Evolutionary conservation across 2,888 invertebrate species (phyloP).

Genomic region (Apamea crenata): DNA sequence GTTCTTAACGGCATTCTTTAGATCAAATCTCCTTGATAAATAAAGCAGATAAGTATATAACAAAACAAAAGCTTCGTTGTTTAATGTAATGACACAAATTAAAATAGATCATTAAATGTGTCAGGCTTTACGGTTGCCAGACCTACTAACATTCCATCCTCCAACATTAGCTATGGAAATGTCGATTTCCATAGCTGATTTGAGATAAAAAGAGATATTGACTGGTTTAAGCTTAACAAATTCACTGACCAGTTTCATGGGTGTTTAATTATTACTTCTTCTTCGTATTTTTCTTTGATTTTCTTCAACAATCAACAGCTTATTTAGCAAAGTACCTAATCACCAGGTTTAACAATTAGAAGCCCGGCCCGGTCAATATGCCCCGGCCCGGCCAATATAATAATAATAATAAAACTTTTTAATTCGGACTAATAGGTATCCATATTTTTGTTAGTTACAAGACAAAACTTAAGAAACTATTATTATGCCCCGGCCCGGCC

Average conservation of each 20-base stretch:
- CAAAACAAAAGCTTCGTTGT: background rate
- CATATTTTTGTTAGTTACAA: too few species aligned
- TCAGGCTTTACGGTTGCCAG: background rate
- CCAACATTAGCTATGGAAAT: background rate
- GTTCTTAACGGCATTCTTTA: slow-evolving; percentile 24
- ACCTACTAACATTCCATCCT: background rate
- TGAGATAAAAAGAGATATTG: background rate
- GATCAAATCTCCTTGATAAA: slow-evolving; percentile 9
- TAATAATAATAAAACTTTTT: too few species aligned
- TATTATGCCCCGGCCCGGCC: too few species aligned
- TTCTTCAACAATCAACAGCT: background rate
- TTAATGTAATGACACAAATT: background rate
- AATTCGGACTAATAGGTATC: too few species aligned
- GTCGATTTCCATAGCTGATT: too few species aligned
- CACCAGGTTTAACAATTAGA: background rate
- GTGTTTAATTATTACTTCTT: too few species aligned
- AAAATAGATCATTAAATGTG: background rate
- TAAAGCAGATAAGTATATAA: background rate
- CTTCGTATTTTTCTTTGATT: too few species aligned
- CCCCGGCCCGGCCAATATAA: too few species aligned
- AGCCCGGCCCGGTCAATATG: too few species aligned
- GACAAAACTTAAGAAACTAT: too few species aligned
- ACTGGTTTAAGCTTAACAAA: too few species aligned
- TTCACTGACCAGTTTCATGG: background rate
- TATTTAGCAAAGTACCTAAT: background rate